phyloP scores from a whole-genome alignment of 2,113 vertebrate genomes.

The Electrona antarctica region DNA sequence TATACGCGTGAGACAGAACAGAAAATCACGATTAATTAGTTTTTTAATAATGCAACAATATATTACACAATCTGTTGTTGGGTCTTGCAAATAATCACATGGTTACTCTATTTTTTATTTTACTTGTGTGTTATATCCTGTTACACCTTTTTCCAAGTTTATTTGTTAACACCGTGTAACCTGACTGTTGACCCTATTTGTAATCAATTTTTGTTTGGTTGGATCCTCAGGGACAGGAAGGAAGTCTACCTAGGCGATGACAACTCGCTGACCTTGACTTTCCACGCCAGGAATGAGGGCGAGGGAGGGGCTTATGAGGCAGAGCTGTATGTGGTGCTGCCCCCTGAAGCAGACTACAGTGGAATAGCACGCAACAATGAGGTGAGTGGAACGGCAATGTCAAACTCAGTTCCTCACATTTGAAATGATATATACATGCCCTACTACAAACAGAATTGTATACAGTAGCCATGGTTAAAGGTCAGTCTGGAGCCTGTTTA shows the following conservation, averaged over 20 bases:
- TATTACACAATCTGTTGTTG: not conserved
- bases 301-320: conserved; percentile 92
- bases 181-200: conserved; percentile 1
- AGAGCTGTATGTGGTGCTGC: conserved; percentile 86
- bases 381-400: conserved; percentile 68
- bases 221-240: conserved; percentile 79
- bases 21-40: not conserved
- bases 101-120: not conserved
- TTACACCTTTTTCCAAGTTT: conserved; percentile 3
- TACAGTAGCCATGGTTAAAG: not conserved
- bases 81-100: not conserved
- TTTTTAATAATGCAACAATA: conserved; percentile 12
- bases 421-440: not conserved
- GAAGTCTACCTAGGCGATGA: conserved; percentile 87
- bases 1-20: not conserved
- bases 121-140: not conserved
- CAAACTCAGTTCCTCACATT: not conserved
- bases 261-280: conserved; percentile 85
- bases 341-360: conserved; percentile 87
- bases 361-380: conserved; percentile 88
- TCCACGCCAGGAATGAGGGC: conserved; percentile 87
- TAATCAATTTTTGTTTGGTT: conserved; percentile 27
- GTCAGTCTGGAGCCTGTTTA: not conserved
- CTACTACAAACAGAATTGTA: no score
- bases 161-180: conserved; percentile 27